phyloP scores from a whole-genome alignment of 2,797 vertebrate species.

The Dendrocincla fuliginosa region DNA sequence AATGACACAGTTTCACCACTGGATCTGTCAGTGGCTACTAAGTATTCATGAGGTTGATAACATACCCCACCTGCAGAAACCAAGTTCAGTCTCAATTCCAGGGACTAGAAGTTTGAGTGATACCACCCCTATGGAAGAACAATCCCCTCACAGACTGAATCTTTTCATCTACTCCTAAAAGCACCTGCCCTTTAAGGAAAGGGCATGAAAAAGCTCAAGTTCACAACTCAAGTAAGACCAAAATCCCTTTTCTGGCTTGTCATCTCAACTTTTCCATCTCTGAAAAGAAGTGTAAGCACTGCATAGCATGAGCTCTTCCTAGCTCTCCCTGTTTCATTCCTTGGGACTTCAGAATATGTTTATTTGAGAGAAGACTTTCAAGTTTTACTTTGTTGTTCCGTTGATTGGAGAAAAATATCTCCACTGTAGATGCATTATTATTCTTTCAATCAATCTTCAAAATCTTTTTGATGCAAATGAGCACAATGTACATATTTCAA shows the following conservation, averaged over 20 bases:
- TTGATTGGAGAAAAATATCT: neutral
- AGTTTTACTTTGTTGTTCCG: neutral
- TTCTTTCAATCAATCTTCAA: neutral
- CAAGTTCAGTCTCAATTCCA: neutral
- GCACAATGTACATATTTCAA: neutral
- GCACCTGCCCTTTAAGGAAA: neutral
- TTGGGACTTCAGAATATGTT: neutral
- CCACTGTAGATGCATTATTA: neutral
- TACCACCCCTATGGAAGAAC: neutral
- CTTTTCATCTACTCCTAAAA: neutral
- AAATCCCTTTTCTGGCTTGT: neutral
- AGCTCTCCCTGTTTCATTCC: neutral
- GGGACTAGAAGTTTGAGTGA: neutral
- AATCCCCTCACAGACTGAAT: neutral
- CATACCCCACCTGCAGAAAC: neutral
- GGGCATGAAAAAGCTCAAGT: neutral
- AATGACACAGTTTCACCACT: neutral
- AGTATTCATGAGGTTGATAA: neutral
- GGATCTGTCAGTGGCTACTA: neutral
- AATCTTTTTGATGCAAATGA: neutral
- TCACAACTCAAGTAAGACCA: neutral
- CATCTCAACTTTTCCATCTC: neutral
- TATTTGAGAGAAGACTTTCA: neutral
- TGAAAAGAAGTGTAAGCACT: neutral
- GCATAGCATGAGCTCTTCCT: accelerated